Evolutionary conservation across 1,140 invertebrate species (phyloP), one percentile per base, ranked within the genome.

Genomic region (Ceratosolen fusciceps): DNA sequence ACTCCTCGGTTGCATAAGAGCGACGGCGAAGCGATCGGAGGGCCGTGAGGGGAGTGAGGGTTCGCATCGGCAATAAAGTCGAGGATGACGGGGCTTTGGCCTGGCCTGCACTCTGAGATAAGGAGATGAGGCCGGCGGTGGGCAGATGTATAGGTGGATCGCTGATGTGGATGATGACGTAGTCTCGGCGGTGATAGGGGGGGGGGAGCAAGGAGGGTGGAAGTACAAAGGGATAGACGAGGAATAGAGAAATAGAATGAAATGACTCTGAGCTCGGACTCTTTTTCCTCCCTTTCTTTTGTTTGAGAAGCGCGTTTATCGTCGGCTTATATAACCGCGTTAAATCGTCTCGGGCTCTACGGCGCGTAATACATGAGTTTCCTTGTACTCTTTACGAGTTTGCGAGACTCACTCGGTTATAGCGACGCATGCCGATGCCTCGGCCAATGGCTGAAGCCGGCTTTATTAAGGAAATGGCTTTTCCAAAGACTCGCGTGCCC

Each of bases 241-340:
- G 19, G 34, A 60, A 39, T 24, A 65, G 31, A 65, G 31, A 65
- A 65, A 37, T 65, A 14, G 14, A 65, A 31, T 10, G 58, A 65
- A 65, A 31, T 19, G 2, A 9, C 0, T 65, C 26, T 37, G 14
- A 8, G 16, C 10, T 65, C 12, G 16, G 31, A 37, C 60, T 65
- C 0, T 2, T n/a, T 21, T 65, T 65, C n/a, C 14, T 34, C 31
- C 37, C 49, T 14, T 68, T 43, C 49, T 52, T 37, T 62, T 75
- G 39, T 47, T 75, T 54, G 73, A 65, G 34, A 49, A 82, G 52
- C 26, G 34, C 74, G 80, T 84, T 84, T 83, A 83, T 83, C 80
- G 83, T 60, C 31, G 14, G 74, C 73, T 84, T 82, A 79, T 62
- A 77, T 82, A 81, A 82, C 47, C 56, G 70, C 54, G 68, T 80